These are phyloP conservation scores for Larimichthys crocea DNA, from an alignment of 2,113 vertebrate genomes.

Conservation along the genomic window DNA sequence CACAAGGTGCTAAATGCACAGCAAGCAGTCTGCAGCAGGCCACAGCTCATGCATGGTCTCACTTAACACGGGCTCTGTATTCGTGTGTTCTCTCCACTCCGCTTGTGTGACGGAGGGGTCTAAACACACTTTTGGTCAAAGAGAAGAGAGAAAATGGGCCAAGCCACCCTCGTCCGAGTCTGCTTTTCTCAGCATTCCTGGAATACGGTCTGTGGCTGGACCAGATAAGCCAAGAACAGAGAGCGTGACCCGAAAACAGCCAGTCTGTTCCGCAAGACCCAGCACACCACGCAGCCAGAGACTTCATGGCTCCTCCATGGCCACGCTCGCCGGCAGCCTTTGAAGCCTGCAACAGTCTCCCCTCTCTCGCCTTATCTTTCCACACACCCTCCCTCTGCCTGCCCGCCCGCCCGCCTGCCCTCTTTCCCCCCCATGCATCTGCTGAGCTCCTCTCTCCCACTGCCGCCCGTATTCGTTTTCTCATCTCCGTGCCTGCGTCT, in stretches of 20 bases:
- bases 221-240: constrained; percentile 80
- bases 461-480: constrained; percentile 41
- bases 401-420: constrained; percentile 45
- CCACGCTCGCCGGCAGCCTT: constrained; percentile 70
- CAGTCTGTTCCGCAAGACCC: constrained; percentile 56
- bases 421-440: constrained; percentile 60
- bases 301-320: constrained; percentile 75
- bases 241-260: constrained; percentile 69
- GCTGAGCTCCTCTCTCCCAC: constrained; percentile 53
- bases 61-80: constrained; percentile 23
- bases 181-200: constrained; percentile 69
- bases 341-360: constrained; percentile 74
- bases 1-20: constrained; percentile 68
- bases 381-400: constrained; percentile 60
- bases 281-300: constrained; percentile 59
- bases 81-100: constrained; percentile 38
- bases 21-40: constrained; percentile 39
- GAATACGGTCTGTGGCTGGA: constrained; percentile 74
- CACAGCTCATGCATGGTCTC: constrained; percentile 42
- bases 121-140: constrained; percentile 65
- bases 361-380: constrained; percentile 69
- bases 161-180: constrained; percentile 51
- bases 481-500: constrained; percentile 58
- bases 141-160: constrained; percentile 57
- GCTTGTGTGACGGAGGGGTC: constrained; percentile 49